These are phyloP conservation scores for Zaprionus bogoriensis DNA, from an alignment of 2,888 invertebrate species.

Conservation along the genomic window DNA sequence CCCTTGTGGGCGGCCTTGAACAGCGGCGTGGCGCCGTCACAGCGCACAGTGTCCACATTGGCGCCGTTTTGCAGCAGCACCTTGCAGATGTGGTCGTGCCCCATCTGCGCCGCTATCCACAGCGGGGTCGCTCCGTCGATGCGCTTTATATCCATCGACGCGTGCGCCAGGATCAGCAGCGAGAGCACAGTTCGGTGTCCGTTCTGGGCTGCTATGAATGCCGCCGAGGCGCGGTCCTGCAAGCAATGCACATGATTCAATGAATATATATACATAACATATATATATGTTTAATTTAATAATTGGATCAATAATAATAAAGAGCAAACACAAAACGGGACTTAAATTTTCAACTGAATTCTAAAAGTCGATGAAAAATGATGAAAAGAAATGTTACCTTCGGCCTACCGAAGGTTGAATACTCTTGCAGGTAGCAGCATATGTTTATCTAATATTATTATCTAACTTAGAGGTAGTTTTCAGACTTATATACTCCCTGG, in stretches of 20 bases:
- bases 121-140: conserved; percentile 94
- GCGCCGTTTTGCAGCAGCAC: conserved; percentile 91
- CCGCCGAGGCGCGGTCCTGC: conserved; percentile 94
- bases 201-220: conserved; percentile 97
- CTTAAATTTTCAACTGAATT: not conserved
- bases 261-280: too few species aligned
- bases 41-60: conserved; percentile 90
- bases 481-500: too few species aligned
- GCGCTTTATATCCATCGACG: conserved; percentile 88
- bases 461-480: too few species aligned
- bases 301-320: too few species aligned
- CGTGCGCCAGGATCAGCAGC: conserved; percentile 89
- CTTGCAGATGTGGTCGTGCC: conserved; percentile 91
- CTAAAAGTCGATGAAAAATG: not conserved
- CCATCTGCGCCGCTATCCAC: conserved; percentile 98
- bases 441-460: too few species aligned
- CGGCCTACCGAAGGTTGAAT: too few species aligned
- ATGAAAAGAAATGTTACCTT: not conserved
- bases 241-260: too few species aligned
- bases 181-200: conserved; percentile 92
- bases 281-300: too few species aligned
- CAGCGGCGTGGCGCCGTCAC: conserved; percentile 96
- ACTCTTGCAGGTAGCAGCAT: too few species aligned
- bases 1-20: conserved; percentile 98
- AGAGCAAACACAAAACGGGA: not conserved